phyloP scores from a whole-genome alignment of 2,888 invertebrate genomes.

The Spicauda simplicius region DNA sequence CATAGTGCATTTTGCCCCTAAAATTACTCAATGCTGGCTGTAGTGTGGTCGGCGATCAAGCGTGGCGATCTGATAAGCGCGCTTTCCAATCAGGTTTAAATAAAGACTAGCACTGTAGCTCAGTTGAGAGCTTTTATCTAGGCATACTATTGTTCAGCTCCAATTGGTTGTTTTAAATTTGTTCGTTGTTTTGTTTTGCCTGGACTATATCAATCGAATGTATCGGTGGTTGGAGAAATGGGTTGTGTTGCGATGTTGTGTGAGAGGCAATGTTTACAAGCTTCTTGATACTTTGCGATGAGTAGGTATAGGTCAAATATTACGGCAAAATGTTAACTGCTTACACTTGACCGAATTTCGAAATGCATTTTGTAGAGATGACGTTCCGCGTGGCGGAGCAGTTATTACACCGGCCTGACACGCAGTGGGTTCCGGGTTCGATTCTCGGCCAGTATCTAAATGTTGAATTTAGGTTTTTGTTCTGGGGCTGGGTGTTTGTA shows the following conservation, averaged over 20 bases:
- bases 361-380: too few species aligned
- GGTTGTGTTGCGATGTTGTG: not conserved
- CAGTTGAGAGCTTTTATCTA: constrained; percentile 20
- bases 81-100: constrained; percentile 48
- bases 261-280: not conserved
- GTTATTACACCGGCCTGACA: too few species aligned
- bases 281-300: not conserved
- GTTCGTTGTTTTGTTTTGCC: not conserved
- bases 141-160: not conserved
- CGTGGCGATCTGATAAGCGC: constrained; percentile 50
- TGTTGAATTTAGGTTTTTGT: too few species aligned
- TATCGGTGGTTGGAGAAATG: not conserved
- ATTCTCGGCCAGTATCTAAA: too few species aligned
- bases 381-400: too few species aligned
- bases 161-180: not conserved
- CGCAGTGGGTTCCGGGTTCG: too few species aligned
- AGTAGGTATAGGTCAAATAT: too few species aligned
- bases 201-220: not conserved
- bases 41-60: constrained; percentile 39
- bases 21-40: constrained; percentile 4
- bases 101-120: constrained; percentile 10
- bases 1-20: constrained; percentile 4
- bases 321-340: too few species aligned
- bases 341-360: too few species aligned
- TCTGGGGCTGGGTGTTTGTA: too few species aligned